These are phyloP conservation scores for Acropora yongei DNA, from an alignment of 64 coral and sea anemone species.

Conservation along the genomic window DNA sequence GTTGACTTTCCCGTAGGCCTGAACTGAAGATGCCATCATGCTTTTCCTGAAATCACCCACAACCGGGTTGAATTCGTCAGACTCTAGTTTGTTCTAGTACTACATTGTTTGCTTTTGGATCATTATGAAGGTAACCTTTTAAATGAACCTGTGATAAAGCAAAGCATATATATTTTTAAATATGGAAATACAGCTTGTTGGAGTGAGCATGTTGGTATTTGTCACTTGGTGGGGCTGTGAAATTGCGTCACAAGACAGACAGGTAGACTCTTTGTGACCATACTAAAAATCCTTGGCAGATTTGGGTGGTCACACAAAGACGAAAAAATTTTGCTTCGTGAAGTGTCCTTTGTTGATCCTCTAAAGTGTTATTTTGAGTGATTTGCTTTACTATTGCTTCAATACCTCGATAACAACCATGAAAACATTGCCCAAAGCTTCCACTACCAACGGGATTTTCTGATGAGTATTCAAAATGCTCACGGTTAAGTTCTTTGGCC, in stretches of 20 bases:
- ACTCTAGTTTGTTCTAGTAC: slow-evolving; percentile 8
- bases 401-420: too few species aligned
- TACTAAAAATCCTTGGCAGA: slow-evolving; percentile 2
- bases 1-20: neutral
- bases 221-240: slow-evolving; percentile 25
- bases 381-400: too few species aligned
- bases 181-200: neutral
- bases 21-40: neutral
- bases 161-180: slow-evolving; percentile 42
- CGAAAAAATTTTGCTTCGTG: too few species aligned
- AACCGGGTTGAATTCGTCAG: slow-evolving; percentile 18
- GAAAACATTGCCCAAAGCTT: too few species aligned
- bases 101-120: slow-evolving; percentile 48
- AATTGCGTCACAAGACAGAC: slow-evolving; percentile 32
- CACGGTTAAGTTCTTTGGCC: too few species aligned
- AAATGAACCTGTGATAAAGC: slow-evolving; percentile 20
- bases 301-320: slow-evolving; percentile 11
- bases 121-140: slow-evolving; percentile 47
- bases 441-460: too few species aligned
- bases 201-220: slow-evolving; percentile 13
- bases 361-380: too few species aligned
- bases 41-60: slow-evolving; percentile 54
- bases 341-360: too few species aligned
- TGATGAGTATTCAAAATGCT: too few species aligned
- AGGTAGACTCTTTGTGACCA: neutral